phyloP scores from a whole-genome alignment of 2,888 invertebrate genomes.

The Rotaria sp. region DNA sequence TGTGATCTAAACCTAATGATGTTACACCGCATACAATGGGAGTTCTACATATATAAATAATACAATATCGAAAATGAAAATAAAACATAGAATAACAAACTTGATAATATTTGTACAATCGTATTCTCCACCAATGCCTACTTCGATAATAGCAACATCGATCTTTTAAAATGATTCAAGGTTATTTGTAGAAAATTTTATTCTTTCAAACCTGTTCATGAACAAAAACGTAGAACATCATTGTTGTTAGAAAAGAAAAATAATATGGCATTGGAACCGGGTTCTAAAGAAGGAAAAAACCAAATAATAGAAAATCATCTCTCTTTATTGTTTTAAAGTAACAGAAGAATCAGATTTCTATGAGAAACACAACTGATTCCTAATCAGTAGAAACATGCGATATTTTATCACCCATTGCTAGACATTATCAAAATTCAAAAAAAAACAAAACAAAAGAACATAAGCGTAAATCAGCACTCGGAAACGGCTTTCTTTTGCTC shows the following conservation, averaged over 20 bases:
- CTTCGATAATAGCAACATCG: slow-evolving; percentile 87
- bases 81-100: slow-evolving; percentile 53
- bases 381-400: no score
- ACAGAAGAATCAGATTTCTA: no score
- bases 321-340: no score
- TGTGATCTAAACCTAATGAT: slow-evolving; percentile 83
- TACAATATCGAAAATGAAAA: neutral
- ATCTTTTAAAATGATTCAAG: slow-evolving; percentile 56
- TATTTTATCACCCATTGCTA: no score
- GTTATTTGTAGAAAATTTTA: neutral
- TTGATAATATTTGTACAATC: slow-evolving; percentile 86
- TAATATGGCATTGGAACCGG: slow-evolving; percentile 72
- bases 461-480: no score
- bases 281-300: neutral
- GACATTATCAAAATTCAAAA: no score
- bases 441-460: no score
- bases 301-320: neutral
- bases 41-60: slow-evolving; percentile 59
- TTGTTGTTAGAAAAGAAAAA: slow-evolving; percentile 83
- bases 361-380: no score
- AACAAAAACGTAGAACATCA: slow-evolving; percentile 80
- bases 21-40: slow-evolving; percentile 81
- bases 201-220: slow-evolving; percentile 57
- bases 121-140: slow-evolving; percentile 87
- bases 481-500: no score